Base-by-base conservation (phyloP, 53 echinoderm and acorn worm species). In the Henricia sp. region DNA sequence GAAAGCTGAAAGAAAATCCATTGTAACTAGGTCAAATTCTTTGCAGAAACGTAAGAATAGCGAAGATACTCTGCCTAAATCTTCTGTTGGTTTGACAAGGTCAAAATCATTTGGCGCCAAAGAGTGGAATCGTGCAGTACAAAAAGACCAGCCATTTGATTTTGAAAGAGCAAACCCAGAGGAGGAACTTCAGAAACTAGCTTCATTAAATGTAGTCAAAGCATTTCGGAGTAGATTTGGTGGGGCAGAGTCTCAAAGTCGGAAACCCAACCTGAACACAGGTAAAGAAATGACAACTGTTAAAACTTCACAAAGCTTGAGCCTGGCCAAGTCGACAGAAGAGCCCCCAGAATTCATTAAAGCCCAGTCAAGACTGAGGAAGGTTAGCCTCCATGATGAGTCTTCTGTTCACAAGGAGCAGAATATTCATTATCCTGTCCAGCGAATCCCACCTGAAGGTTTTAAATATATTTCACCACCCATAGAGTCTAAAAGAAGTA, bases 121-220 rank as follows among this genome's bases (percentile, higher is more conserved):
- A 25, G 80, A 80, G 63, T 64, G 80, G 80, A 64, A 64, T 8
- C 38, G 6, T 36, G 44, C 38, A 25, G 28, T 64, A 46, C 48
- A 33, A 3, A 80, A 21, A 43, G 20, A 50, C 48, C 9, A 35
- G 34, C 13, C 43, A 17, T 80, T 48, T 62, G 35, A 64, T 48
- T 62, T 80, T 63, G 80, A 32, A 50, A 53, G 24, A 1, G 63
- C 80, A 34, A 25, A 80, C 2, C 64, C 80, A 33, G 64, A 85
- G 38, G 78, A 80, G 28, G 90, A 90, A 62, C 71, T 90, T 50
- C 64, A 85, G 37, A 70, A 85, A 62, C 72, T 90, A 12, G 90
- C 90, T 28, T 85, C 78, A 13, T 52, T 67, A n/a, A 90, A 65
- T 80, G 64, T 85, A 38, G 90, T 90, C n/a, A 59, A 69, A 46